These are phyloP conservation scores for Notoglanidium macrostoma DNA, from an alignment of 2,797 vertebrate species.

Conservation along the genomic window DNA sequence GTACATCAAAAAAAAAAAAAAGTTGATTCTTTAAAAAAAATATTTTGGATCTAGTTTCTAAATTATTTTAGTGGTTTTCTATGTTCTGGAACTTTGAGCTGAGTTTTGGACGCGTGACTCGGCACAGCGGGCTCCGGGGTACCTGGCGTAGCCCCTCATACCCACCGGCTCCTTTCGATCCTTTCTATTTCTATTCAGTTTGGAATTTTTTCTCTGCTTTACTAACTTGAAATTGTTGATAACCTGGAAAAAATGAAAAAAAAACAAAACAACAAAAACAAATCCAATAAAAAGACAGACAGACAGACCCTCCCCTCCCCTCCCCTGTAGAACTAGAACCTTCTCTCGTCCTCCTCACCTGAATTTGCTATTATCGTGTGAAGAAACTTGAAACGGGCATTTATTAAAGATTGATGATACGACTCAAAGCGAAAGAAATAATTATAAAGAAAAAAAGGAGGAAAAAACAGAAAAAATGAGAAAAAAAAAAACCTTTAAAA, in stretches of 20 bases:
- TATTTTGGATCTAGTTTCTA: slow-evolving; percentile 99
- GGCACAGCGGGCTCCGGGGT: slow-evolving; percentile 80
- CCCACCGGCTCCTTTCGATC: slow-evolving; percentile 69
- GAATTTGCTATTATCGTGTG: slow-evolving; percentile 94
- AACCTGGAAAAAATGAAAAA: slow-evolving; percentile 62
- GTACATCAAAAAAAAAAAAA: slow-evolving; percentile 78
- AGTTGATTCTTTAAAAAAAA: slow-evolving; percentile 91
- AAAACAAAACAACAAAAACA: slow-evolving; percentile 45
- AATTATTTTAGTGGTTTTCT: slow-evolving; percentile 99
- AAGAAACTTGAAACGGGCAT: slow-evolving; percentile 94
- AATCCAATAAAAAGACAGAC: not conserved
- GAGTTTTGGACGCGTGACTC: slow-evolving; percentile 84
- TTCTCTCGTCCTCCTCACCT: slow-evolving; percentile 75
- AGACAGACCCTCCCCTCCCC: slow-evolving; percentile 47
- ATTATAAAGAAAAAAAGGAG: slow-evolving; percentile 59
- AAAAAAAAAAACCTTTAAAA: slow-evolving; percentile 56
- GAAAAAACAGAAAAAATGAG: slow-evolving; percentile 59
- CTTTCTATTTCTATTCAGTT: slow-evolving; percentile 46
- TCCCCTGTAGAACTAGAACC: slow-evolving; percentile 86
- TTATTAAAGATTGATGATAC: slow-evolving; percentile 74
- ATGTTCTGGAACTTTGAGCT: slow-evolving; percentile 83
- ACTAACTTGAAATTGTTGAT: slow-evolving; percentile 83
- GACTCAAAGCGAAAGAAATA: slow-evolving; percentile 70
- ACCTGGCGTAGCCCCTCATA: slow-evolving; percentile 88
- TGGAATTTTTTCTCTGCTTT: slow-evolving; percentile 73